These are phyloP conservation scores for Diaperis boleti DNA, from an alignment of 2,888 invertebrate species.

Conservation along the genomic window DNA sequence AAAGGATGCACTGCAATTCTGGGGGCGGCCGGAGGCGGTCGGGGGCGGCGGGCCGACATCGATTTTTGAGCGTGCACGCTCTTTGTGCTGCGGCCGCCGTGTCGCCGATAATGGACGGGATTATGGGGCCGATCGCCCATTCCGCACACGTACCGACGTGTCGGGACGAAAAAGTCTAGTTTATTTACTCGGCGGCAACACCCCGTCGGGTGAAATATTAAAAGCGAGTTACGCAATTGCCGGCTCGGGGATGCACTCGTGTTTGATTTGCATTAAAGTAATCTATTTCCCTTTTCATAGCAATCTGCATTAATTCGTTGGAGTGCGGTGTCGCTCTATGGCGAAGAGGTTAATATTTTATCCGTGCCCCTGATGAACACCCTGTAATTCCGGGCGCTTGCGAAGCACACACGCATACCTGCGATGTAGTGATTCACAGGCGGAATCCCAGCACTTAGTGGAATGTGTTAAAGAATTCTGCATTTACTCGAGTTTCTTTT, in stretches of 20 bases:
- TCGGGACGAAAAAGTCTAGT: too few species aligned
- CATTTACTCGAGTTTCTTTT: slow-evolving; percentile 31
- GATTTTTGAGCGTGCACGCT: slow-evolving; percentile 12
- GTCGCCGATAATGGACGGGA: neutral
- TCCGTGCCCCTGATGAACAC: slow-evolving; percentile 31
- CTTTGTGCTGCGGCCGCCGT: neutral
- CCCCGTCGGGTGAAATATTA: slow-evolving; percentile 30
- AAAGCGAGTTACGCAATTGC: slow-evolving; percentile 25
- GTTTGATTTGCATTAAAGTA: slow-evolving; percentile 40
- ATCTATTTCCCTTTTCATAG: slow-evolving; percentile 38
- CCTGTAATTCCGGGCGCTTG: slow-evolving; percentile 29
- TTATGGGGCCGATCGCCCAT: neutral
- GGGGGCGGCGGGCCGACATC: too few species aligned
- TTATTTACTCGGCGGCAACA: too few species aligned
- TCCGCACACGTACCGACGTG: neutral
- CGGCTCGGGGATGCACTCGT: slow-evolving; percentile 34
- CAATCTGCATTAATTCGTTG: slow-evolving; percentile 37
- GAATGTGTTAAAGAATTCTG: slow-evolving; percentile 39
- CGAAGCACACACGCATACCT: slow-evolving; percentile 35
- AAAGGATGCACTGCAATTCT: slow-evolving; percentile 7
- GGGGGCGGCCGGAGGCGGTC: neutral
- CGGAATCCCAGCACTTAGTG: slow-evolving; percentile 37
- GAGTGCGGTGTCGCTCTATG: slow-evolving; percentile 23
- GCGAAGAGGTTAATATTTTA: slow-evolving; percentile 37
- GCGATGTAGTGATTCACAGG: slow-evolving; percentile 32